A percentile compares a stretch with the other conserved stretches of the same genome.
phyloP scores from a whole-genome alignment of 2,888 invertebrate genomes.

The Caenorhabditis sp. region DNA sequence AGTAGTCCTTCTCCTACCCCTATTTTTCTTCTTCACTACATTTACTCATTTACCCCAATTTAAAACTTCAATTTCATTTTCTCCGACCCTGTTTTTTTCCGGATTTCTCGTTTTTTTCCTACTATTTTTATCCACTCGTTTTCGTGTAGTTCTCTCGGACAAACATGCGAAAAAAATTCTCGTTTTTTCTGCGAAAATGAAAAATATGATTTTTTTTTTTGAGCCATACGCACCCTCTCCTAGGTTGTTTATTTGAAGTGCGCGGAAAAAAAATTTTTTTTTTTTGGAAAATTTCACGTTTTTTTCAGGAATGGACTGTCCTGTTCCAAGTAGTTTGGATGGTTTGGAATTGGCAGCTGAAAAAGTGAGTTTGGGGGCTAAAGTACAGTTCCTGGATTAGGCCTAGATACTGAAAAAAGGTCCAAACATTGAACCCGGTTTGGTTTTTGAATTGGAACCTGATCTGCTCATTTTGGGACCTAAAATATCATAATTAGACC shows the following conservation, averaged over 20 bases:
- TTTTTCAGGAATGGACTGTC: too few species aligned
- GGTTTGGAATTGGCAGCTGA: slow-evolving; percentile 10
- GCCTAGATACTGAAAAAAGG: too few species aligned
- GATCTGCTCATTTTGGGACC: too few species aligned
- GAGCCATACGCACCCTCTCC: slow-evolving; percentile 1
- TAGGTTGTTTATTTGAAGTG: too few species aligned
- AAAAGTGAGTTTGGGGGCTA: slow-evolving; percentile 3
- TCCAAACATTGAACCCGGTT: too few species aligned
- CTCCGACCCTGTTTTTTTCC: neutral
- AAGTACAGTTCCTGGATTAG: neutral
- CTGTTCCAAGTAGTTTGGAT: slow-evolving; percentile 15
- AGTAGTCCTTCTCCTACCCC: neutral
- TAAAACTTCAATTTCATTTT: neutral
- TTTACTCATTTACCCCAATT: slow-evolving; percentile 7
- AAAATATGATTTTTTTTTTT: neutral
- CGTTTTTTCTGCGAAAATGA: neutral
- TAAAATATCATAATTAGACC: too few species aligned
- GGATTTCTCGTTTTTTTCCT: neutral
- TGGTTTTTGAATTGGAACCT: too few species aligned
- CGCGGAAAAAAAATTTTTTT: too few species aligned
- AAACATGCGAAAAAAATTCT: slow-evolving; percentile 6
- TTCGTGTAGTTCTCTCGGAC: neutral
- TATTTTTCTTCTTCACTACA: neutral
- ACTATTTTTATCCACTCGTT: neutral
- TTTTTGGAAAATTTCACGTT: too few species aligned